Percentiles rank a stretch among this genome's conserved stretches.
These are phyloP conservation scores for Enteromius argenteus DNA, from an alignment of 2,797 vertebrate genomes.

Conservation along the genomic window DNA sequence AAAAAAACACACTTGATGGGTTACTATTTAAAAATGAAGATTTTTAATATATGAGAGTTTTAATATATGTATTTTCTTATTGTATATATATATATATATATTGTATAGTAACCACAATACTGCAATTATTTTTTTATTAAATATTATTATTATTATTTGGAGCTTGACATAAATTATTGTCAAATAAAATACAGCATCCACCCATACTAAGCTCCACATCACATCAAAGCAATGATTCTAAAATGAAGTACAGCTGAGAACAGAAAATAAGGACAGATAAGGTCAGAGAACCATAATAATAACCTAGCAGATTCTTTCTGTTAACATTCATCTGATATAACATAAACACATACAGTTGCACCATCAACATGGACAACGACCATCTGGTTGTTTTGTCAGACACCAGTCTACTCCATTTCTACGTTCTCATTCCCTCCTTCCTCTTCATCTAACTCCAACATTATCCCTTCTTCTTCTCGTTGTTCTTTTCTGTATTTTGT, in stretches of 20 bases:
- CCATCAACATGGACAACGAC: slow-evolving; percentile 12
- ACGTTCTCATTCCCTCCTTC: not conserved
- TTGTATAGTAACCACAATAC: not conserved
- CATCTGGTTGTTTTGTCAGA: slow-evolving; percentile 17
- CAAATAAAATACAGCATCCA: not conserved
- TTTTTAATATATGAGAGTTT: no score
- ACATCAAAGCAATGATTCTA: slow-evolving; percentile 14
- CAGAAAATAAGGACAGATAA: slow-evolving; percentile 24
- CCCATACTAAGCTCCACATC: not conserved
- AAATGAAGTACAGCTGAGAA: slow-evolving; percentile 17
- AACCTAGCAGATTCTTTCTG: slow-evolving; percentile 26
- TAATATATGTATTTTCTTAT: no score
- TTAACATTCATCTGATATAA: slow-evolving; percentile 4
- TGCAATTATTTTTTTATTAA: not conserved
- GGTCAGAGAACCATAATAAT: not conserved
- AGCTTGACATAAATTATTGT: not conserved
- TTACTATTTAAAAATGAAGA: no score
- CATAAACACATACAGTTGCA: slow-evolving; percentile 4
- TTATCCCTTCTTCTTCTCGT: not conserved
- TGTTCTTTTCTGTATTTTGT: slow-evolving; percentile 30
- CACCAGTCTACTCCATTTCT: not conserved
- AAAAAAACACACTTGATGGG: no score
- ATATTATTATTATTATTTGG: not conserved
- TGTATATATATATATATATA: no score
- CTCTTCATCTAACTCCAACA: slow-evolving; percentile 16